Base-by-base conservation (phyloP, 1,140 invertebrate species). In the Sitobion miscanthi region DNA sequence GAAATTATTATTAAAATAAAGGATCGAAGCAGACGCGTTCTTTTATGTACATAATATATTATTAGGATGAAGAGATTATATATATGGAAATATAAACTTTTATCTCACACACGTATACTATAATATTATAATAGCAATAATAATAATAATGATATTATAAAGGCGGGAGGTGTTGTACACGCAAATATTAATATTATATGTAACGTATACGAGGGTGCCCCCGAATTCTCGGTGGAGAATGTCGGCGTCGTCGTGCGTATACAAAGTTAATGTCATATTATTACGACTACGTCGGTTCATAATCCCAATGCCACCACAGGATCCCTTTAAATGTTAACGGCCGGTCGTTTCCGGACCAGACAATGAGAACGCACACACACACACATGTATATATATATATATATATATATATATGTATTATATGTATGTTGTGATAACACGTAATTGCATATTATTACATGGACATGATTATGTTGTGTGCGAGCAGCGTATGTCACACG, bases 281-380 rank as follows among this genome's bases (percentile, higher is more conserved):
- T 90, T 54, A 85, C 42, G 38, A 83, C 82, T 23, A 90, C 49
- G n/a, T 62, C 54, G 52, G 88, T 90, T 90, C n/a, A 57, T 90
- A 57, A 49, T 57, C 9, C n/a, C 35, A 9, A 77, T 77, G 14
- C 23, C 6, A 4, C 52, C 35, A 52, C 21, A 14, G 35, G 6
- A 90, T 90, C 54, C 54, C 35, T 90, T 42, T 90, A 90, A 90
- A 90, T 35, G 35, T 90, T 90, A 90, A 90, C 35, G 88, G 17
- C 9, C 54, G 54, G 88, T 90, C 38, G 88, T 90, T 90, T 90
- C 88, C 54, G 35, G 30, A 25, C 21, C 9, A 30, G 35, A 54
- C 62, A 77, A 77, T 77, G 30, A 42, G 23, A 45, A 25, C 21
- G 42, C 35, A 82, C 23, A 42, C 23, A 23, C 11, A 85, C 42